Conservation (phyloP, 2,113 vertebrate species). For the Romanogobio albipinnatus region DNA sequence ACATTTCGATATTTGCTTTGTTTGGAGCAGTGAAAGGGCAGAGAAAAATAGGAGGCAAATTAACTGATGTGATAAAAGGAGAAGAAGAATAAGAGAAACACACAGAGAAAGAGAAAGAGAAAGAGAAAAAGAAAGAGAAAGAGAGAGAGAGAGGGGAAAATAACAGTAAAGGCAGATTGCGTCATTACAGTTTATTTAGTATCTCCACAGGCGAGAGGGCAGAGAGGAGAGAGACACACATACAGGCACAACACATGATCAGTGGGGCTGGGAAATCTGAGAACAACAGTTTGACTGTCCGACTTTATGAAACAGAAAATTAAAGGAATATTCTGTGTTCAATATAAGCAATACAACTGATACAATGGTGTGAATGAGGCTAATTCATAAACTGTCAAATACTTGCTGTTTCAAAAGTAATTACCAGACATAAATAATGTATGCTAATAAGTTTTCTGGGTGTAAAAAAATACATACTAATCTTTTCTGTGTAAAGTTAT, state of each 20-base stretch:
- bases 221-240: not conserved
- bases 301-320: not conserved
- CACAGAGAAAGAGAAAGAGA: not conserved
- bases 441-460: not conserved
- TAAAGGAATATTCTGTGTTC: not conserved
- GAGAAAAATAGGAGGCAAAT: not conserved
- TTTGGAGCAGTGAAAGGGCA: slow-evolving; percentile 36
- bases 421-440: not conserved
- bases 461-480: not conserved
- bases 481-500: not conserved
- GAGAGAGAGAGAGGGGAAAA: not conserved
- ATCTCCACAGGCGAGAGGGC: slow-evolving; percentile 37
- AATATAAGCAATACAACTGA: not conserved
- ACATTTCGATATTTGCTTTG: slow-evolving; percentile 51
- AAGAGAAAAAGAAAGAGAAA: not conserved
- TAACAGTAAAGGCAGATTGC: slow-evolving; percentile 5
- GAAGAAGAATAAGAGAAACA: not conserved
- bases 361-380: not conserved
- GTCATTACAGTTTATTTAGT: slow-evolving; percentile 24
- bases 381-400: not conserved
- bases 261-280: not conserved
- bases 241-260: slow-evolving; percentile 19
- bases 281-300: not conserved
- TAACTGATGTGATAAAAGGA: slow-evolving; percentile 24
- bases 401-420: not conserved